Conservation (phyloP, 2,113 vertebrate genomes). For the Neolamprologus hecqui region DNA sequence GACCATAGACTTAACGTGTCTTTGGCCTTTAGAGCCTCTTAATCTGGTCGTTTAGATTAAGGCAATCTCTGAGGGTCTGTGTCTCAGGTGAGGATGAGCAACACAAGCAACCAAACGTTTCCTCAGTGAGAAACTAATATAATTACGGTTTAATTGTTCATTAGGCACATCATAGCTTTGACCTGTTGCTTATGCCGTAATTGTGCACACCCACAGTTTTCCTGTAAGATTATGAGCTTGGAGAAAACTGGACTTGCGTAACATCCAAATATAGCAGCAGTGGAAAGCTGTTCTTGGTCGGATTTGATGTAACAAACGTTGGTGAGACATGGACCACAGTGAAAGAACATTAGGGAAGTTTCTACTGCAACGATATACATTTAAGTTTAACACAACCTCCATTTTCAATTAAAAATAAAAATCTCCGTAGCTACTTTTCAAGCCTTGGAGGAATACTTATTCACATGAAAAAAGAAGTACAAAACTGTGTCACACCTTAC, state of each 20-base stretch:
- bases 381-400: neutral
- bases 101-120: rapidly evolving
- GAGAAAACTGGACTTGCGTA: neutral
- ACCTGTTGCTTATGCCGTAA: neutral
- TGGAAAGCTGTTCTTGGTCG: rapidly evolving
- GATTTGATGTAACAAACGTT: neutral
- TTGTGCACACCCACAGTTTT: neutral
- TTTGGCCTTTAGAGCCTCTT: neutral
- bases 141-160: rapidly evolving
- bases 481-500: slow-evolving; percentile 6
- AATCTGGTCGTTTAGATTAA: neutral
- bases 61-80: neutral
- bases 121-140: neutral
- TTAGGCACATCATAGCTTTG: neutral
- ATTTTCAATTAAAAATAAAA: neutral
- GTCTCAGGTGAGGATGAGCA: neutral
- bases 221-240: neutral
- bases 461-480: neutral
- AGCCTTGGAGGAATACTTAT: neutral
- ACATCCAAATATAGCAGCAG: neutral
- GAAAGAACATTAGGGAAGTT: neutral
- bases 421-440: neutral
- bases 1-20: neutral
- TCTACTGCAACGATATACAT: neutral
- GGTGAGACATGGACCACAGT: neutral